A percentile compares a stretch with the other conserved stretches of the same genome.
phyloP scores from a whole-genome alignment of 2,797 vertebrate genomes.

The Coluber constrictor region DNA sequence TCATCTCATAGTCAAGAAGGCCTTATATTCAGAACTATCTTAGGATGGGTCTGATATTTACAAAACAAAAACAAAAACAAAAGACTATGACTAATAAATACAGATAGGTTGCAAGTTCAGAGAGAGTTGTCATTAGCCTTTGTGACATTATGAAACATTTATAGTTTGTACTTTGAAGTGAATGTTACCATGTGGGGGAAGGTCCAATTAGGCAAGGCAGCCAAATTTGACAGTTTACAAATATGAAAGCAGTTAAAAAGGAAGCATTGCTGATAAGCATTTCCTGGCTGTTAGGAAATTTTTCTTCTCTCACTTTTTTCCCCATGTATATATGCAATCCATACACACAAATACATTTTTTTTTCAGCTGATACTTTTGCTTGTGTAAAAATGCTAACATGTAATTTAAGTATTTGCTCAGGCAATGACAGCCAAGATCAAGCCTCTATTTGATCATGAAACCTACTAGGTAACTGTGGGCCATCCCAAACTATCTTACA shows the following conservation, averaged over 20 bases:
- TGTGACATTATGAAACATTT: constrained; percentile 31
- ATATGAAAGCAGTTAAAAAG: constrained; percentile 33
- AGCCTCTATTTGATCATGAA: background rate
- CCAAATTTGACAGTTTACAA: constrained; percentile 33
- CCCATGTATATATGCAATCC: too few species aligned
- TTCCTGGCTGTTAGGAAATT: constrained; percentile 5
- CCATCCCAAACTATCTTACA: background rate
- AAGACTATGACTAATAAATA: constrained; percentile 26
- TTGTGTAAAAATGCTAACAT: background rate
- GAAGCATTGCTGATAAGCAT: constrained; percentile 29
- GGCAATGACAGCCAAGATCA: background rate
- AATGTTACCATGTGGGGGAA: constrained; percentile 13
- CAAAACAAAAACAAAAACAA: constrained; percentile 21
- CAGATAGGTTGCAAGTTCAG: background rate
- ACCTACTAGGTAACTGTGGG: background rate
- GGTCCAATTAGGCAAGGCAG: background rate
- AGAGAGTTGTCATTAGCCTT: constrained; percentile 12
- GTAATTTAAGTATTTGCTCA: background rate
- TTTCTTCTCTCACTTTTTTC: background rate
- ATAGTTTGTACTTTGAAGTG: background rate
- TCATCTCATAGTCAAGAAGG: background rate
- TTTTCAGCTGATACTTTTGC: constrained; percentile 12
- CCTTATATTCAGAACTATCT: background rate
- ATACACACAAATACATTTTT: background rate
- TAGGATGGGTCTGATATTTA: constrained; percentile 7